These are phyloP conservation scores for Melanotaenia duboulayi DNA, from an alignment of 2,113 vertebrate species.

Conservation along the genomic window DNA sequence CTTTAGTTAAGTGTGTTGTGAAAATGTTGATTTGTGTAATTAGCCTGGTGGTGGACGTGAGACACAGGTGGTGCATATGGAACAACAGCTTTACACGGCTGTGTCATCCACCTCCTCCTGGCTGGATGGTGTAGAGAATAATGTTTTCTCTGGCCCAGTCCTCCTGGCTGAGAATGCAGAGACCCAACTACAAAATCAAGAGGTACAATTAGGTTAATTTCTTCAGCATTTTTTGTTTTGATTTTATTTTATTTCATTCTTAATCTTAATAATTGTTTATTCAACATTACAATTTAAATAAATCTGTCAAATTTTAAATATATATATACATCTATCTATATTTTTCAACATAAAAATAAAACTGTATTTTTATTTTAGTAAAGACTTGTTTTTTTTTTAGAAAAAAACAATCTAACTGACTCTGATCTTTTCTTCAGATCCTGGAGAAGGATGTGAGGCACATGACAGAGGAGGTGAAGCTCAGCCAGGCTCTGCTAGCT, in stretches of 20 bases:
- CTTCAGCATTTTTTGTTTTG: neutral
- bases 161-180: constrained; percentile 87
- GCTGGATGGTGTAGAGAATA: constrained; percentile 90
- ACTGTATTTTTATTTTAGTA: too few relatives aligned
- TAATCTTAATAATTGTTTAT: too few relatives aligned
- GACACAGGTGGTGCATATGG: constrained; percentile 78
- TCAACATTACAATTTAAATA: too few relatives aligned
- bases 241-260: neutral
- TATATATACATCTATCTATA: too few relatives aligned
- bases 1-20: neutral
- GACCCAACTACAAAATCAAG: constrained; percentile 86
- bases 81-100: constrained; percentile 88
- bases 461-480: constrained; percentile 88
- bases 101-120: constrained; percentile 87
- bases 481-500: constrained; percentile 85
- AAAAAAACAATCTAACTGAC: neutral
- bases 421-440: constrained; percentile 75
- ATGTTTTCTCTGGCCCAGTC: constrained; percentile 83
- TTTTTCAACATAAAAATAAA: too few relatives aligned
- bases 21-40: neutral
- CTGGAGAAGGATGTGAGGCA: constrained; percentile 89
- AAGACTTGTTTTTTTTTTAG: too few relatives aligned
- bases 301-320: too few relatives aligned
- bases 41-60: constrained; percentile 73
- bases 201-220: constrained; percentile 74